Evolutionary conservation across 2,797 vertebrate species (phyloP).

Genomic region (Pteronotus mesoamericanus): DNA sequence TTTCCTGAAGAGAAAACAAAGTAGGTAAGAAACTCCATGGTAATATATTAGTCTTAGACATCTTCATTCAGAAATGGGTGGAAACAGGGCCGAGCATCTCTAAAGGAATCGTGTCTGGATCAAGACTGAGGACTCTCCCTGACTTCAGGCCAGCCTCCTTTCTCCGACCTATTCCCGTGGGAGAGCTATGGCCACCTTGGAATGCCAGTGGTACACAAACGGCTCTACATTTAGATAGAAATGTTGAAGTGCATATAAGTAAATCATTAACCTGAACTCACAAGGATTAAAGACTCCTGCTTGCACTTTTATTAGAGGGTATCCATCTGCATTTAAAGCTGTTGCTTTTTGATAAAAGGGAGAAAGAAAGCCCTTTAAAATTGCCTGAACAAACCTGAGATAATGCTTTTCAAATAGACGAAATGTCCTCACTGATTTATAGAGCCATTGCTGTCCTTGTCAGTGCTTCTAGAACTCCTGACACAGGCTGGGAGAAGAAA

Average conservation of each 20-base stretch:
- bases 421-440: conserved; percentile 80
- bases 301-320: conserved; percentile 78
- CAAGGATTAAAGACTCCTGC: conserved; percentile 70
- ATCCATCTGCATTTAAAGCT: conserved; percentile 81
- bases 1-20: background rate
- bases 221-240: background rate
- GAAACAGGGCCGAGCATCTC: background rate
- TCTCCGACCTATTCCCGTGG: background rate
- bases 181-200: background rate
- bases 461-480: conserved; percentile 72
- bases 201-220: background rate
- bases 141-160: background rate
- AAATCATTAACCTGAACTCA: conserved; percentile 77
- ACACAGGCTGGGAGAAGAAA: conserved; percentile 67
- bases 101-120: accelerated
- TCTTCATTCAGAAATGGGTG: background rate
- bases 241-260: conserved; percentile 71
- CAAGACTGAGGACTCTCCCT: background rate
- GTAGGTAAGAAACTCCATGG: background rate
- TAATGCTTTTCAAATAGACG: conserved; percentile 80
- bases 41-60: background rate
- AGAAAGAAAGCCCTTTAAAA: conserved; percentile 77
- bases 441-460: conserved; percentile 77
- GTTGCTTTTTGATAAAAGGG: conserved; percentile 78
- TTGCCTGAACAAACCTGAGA: conserved; percentile 76